Conservation (phyloP, 2,888 invertebrate genomes). For the Prosopocoilus inquinatus region DNA sequence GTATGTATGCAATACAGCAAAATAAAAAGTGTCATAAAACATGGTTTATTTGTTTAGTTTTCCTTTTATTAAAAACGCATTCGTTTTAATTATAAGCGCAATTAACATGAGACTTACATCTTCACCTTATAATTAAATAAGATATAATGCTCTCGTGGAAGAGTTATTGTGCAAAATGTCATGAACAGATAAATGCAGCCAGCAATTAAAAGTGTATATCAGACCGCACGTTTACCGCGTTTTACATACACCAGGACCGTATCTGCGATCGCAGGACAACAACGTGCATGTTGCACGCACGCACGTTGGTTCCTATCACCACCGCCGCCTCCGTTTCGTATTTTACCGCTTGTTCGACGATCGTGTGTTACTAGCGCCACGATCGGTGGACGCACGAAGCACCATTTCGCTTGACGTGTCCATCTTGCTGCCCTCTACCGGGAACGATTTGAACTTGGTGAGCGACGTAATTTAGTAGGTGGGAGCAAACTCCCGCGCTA, state of each 20-base stretch:
- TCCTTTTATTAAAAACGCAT: not conserved
- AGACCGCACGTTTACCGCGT: not conserved
- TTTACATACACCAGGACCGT: constrained; percentile 3
- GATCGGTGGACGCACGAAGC: constrained; percentile 22
- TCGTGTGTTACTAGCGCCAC: constrained; percentile 28
- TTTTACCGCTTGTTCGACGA: constrained; percentile 17
- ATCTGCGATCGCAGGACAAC: constrained; percentile 12
- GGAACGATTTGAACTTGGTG: constrained; percentile 20
- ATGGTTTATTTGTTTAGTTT: not conserved
- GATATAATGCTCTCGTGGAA: constrained; percentile 10
- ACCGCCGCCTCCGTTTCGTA: constrained; percentile 15
- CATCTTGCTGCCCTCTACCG: constrained; percentile 31
- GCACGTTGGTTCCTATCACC: not conserved
- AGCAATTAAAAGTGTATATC: constrained; percentile 26
- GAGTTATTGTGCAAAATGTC: constrained; percentile 17
- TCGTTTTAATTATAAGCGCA: constrained; percentile 7
- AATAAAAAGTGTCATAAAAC: not conserved
- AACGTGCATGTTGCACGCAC: constrained; percentile 18
- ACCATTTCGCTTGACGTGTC: constrained; percentile 12
- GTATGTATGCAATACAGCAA: no score
- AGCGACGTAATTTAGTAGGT: constrained; percentile 1
- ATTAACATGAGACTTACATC: constrained; percentile 10
- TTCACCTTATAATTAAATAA: constrained; percentile 21
- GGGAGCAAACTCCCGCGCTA: constrained; percentile 3
- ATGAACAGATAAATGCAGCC: constrained; percentile 19